These are phyloP conservation scores for Sebastes goodei DNA, from an alignment of 2,797 vertebrate species.

Conservation along the genomic window DNA sequence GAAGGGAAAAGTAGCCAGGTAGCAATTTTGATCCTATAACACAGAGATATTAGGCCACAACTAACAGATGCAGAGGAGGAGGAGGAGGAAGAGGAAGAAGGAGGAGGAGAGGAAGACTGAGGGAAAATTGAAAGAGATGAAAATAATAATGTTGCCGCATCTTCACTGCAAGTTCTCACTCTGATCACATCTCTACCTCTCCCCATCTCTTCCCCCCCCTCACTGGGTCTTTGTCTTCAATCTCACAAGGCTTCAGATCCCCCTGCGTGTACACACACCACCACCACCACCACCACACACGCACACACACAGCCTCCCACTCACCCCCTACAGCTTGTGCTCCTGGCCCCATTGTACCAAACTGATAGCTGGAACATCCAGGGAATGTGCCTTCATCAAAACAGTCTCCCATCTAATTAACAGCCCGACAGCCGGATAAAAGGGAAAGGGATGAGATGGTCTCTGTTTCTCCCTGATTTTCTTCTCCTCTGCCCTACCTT, in stretches of 20 bases:
- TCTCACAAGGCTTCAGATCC: constrained; percentile 57
- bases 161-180: constrained; percentile 27
- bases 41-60: background rate
- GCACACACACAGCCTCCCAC: constrained; percentile 52
- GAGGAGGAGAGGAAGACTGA: background rate
- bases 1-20: background rate
- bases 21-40: background rate
- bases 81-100: background rate
- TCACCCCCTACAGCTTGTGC: constrained; percentile 48
- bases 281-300: background rate
- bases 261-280: constrained; percentile 1
- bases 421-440: constrained; percentile 39
- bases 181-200: constrained; percentile 30
- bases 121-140: background rate
- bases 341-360: constrained; percentile 61
- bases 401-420: constrained; percentile 71
- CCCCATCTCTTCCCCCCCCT: background rate
- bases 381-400: constrained; percentile 76
- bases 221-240: constrained; percentile 60
- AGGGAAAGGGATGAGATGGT: constrained; percentile 11
- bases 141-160: constrained; percentile 10
- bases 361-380: constrained; percentile 75
- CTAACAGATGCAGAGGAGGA: background rate
- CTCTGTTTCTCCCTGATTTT: background rate
- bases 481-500: background rate